These are phyloP conservation scores for Sturnira hondurensis DNA, from an alignment of 2,113 vertebrate genomes.

Conservation along the genomic window DNA sequence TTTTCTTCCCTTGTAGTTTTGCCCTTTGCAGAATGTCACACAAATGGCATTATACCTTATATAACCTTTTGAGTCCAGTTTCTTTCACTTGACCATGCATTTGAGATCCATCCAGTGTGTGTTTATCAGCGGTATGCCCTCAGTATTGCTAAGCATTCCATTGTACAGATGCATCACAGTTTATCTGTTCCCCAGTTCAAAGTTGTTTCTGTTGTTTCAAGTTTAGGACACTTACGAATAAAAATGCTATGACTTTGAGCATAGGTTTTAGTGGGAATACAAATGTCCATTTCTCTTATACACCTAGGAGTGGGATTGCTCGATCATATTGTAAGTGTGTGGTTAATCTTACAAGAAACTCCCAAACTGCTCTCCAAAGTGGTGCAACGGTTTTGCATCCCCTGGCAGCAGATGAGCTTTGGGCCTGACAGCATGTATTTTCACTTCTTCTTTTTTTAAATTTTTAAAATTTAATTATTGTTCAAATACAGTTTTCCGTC, in stretches of 20 bases:
- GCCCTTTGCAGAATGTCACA: neutral
- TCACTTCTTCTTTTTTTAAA: too few species aligned
- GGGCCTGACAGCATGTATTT: neutral
- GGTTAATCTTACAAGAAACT: neutral
- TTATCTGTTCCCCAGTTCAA: neutral
- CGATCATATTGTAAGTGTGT: neutral
- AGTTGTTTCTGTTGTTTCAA: neutral
- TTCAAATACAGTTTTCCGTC: too few species aligned
- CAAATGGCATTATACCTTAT: neutral
- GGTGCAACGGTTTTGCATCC: neutral
- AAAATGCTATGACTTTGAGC: neutral
- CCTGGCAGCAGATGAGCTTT: neutral
- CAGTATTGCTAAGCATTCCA: neutral
- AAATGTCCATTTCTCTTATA: neutral
- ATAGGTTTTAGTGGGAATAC: neutral
- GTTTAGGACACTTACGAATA: neutral
- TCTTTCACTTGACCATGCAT: neutral
- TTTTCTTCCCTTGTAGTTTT: neutral
- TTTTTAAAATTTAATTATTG: too few species aligned
- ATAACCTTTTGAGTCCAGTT: neutral
- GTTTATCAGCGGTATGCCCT: neutral
- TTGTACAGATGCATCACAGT: neutral
- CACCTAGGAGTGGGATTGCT: neutral
- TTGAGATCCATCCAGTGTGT: neutral
- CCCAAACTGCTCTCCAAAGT: neutral